A percentile compares a stretch with the other conserved stretches of the same genome.
Conservation (phyloP, 1,140 invertebrate genomes). For the Drosophila azteca region DNA sequence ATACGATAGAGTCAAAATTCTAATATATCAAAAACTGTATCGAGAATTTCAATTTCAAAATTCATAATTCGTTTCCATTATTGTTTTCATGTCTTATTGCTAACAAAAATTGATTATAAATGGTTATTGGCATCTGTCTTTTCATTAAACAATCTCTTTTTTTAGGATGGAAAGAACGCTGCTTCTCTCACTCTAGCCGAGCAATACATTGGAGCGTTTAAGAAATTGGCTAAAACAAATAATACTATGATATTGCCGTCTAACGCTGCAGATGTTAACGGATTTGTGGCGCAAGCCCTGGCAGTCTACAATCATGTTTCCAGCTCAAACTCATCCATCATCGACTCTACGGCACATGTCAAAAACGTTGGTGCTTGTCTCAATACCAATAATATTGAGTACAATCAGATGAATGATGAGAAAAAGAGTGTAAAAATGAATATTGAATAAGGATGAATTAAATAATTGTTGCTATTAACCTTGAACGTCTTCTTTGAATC, state of each 20-base stretch:
- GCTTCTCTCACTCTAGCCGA: slow-evolving; percentile 96
- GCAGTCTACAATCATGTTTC: slow-evolving; percentile 78
- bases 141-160: slow-evolving; percentile 33
- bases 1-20: slow-evolving; percentile 53
- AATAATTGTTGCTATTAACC: slow-evolving; percentile 48
- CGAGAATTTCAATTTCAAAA: background rate
- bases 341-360: slow-evolving; percentile 9
- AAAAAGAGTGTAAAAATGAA: slow-evolving; percentile 73
- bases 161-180: slow-evolving; percentile 91
- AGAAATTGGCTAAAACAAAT: slow-evolving; percentile 95
- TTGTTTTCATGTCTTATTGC: background rate
- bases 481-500: slow-evolving; percentile 6
- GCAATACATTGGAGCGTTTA: slow-evolving; percentile 97
- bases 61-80: background rate
- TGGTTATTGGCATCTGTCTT: background rate
- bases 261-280: slow-evolving; percentile 94
- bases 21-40: background rate
- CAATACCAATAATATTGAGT: slow-evolving; percentile 52
- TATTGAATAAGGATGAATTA: slow-evolving; percentile 60
- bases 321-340: slow-evolving; percentile 36
- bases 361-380: slow-evolving; percentile 27
- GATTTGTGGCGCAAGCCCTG: slow-evolving; percentile 92
- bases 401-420: slow-evolving; percentile 58
- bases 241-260: slow-evolving; percentile 97
- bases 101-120: background rate